Evolutionary conservation across 2,888 invertebrate species (phyloP), one percentile per base, ranked within the genome.

Genomic region (Desoria tigrina): DNA sequence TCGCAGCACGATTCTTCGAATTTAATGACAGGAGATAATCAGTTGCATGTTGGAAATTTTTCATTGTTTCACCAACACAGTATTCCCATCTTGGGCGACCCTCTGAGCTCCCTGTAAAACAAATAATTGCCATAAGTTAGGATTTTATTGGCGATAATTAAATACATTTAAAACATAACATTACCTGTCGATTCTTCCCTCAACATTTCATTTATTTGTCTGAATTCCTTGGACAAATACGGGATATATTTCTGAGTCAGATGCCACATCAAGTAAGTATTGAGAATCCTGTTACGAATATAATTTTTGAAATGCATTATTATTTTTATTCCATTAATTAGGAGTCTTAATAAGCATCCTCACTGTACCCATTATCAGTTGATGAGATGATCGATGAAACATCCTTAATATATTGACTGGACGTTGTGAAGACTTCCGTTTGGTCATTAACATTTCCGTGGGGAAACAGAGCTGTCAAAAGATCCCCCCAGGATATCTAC

Each of bases 221-320:
- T 69, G 70, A 74, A 82, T 58, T 81, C 79, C 70, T 80, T 79
- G 1, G 84, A 83, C 63, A 86, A 78, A 73, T 84, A 85, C 2
- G 84, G 84, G 18, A 84, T 77, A 77, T 84, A 86, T 51, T 80
- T 79, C 27, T 81, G 79, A 2, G 84, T 82, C 45, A 86, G 78
- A 27, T 82, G 82, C 86, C 86, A 86, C 72, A 85, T 84, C 66
- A 85, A 77, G 77, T 85, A 86, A 76, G 85, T 84, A 78, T 86
- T 86, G 73, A 85, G 77, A 14, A 82, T 82, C 63, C 83, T 83
- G 75, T 39, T 23, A 23, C n/a, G n/a, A n/a, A n/a, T n/a, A n/a
- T n/a, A n/a, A n/a, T n/a, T n/a, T n/a, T n/a, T n/a, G n/a, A n/a
- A n/a, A n/a, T n/a, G n/a, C n/a, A n/a, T n/a, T n/a, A n/a, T n/a